A percentile compares a stretch with the other conserved stretches of the same genome.
These are phyloP conservation scores for Tiaroga cobitis DNA, from an alignment of 2,797 vertebrate genomes.

Conservation along the genomic window DNA sequence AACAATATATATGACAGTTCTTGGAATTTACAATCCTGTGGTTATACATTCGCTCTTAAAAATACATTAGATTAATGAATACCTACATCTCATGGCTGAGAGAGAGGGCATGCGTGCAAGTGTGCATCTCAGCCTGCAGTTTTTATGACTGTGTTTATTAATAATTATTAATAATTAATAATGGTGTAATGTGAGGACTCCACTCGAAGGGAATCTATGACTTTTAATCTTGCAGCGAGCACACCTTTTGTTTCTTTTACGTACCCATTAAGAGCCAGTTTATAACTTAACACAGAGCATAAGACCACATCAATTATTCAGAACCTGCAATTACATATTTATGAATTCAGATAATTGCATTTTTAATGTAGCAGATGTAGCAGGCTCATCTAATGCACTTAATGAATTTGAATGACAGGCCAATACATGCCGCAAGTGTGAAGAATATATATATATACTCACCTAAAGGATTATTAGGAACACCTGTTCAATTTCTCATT, in stretches of 20 bases:
- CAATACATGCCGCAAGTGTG: conserved; percentile 26
- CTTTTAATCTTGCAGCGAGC: conserved; percentile 70
- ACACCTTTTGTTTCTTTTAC: conserved; percentile 74
- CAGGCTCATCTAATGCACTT: conserved; percentile 74
- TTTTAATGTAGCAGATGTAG: conserved; percentile 80
- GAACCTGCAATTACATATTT: conserved; percentile 76
- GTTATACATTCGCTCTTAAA: not conserved
- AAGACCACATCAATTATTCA: conserved; percentile 79
- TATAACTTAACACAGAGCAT: conserved; percentile 72
- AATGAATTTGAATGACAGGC: conserved; percentile 79
- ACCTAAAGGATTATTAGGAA: no score
- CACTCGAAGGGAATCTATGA: conserved; percentile 53
- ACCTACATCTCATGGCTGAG: not conserved
- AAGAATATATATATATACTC: conserved; percentile 1
- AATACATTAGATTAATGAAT: not conserved
- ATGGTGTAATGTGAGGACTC: not conserved
- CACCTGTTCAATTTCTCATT: no score
- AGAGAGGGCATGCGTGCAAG: not conserved
- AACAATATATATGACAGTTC: not conserved
- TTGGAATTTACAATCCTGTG: not conserved
- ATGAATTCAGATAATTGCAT: conserved; percentile 81
- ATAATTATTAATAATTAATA: conserved; percentile 29
- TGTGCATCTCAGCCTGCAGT: not conserved
- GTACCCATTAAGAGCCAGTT: conserved; percentile 72
- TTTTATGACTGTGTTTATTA: conserved; percentile 21